Percentiles rank a stretch among this genome's conserved stretches.
Conservation (phyloP, 2,113 vertebrate species). For the Glaucomys volans region DNA sequence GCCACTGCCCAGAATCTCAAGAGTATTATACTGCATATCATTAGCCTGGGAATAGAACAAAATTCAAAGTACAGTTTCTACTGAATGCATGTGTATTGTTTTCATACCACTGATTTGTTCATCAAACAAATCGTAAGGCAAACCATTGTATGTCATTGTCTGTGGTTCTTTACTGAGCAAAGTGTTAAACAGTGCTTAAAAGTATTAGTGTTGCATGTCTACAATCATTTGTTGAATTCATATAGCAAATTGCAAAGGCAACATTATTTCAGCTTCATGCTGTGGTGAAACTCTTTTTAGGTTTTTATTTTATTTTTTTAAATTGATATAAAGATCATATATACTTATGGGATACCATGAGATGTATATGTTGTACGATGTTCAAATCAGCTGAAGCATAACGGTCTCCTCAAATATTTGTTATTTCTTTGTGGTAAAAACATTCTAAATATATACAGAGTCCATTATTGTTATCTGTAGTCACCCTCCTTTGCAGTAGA, state of each 20-base stretch:
- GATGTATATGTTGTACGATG: not conserved
- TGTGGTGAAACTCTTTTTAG: not conserved
- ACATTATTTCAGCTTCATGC: not conserved
- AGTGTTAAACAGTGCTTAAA: not conserved
- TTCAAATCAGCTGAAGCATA: not conserved
- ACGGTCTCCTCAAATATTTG: not conserved
- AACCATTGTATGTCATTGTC: not conserved
- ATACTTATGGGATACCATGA: not conserved
- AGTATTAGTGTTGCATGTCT: not conserved
- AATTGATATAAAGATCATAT: not conserved
- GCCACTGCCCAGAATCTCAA: not conserved
- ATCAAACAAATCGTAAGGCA: not conserved
- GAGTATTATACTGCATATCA: not conserved
- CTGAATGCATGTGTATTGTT: not conserved
- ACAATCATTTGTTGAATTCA: not conserved
- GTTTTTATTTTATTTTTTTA: not conserved
- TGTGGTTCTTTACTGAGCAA: not conserved
- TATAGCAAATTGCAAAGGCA: not conserved
- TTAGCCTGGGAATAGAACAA: not conserved
- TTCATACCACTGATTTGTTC: not conserved
- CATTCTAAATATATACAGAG: not conserved
- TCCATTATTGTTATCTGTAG: not conserved
- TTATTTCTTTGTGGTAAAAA: not conserved
- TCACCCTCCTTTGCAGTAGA: not conserved
- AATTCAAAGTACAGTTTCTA: not conserved